Percentiles rank a stretch among this genome's conserved stretches.
Conservation (phyloP, 2,888 invertebrate genomes). For the Morinoia aosen region DNA sequence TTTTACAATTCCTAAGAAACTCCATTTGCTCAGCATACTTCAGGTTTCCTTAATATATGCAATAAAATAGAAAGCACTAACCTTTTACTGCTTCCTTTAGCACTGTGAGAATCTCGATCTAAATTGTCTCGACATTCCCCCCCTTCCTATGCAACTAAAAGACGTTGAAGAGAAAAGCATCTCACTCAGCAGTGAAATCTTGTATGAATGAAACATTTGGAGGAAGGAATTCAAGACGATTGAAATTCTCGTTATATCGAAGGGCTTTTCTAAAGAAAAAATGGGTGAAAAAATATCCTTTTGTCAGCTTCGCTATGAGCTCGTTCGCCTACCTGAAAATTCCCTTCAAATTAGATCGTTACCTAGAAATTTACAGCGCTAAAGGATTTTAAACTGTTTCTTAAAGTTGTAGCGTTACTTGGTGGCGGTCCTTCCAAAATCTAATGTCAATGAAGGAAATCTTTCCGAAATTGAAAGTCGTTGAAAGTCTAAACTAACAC, state of each 20-base stretch:
- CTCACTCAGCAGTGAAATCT: neutral
- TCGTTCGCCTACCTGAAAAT: neutral
- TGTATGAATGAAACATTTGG: neutral
- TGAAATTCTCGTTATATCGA: neutral
- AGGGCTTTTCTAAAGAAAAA: neutral
- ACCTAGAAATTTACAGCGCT: neutral
- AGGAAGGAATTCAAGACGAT: neutral
- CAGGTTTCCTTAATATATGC: too few species aligned
- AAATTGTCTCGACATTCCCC: neutral
- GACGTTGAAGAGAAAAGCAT: neutral
- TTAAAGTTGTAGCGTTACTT: neutral
- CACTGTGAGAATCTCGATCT: neutral
- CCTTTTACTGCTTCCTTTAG: neutral
- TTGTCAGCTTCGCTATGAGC: neutral
- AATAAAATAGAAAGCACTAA: too few species aligned
- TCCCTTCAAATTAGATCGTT: slow-evolving; percentile 9
- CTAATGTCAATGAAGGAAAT: neutral
- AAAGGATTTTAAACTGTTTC: neutral
- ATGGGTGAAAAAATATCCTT: neutral
- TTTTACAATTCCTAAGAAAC: too few species aligned
- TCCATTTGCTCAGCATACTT: too few species aligned
- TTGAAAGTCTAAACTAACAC: neutral
- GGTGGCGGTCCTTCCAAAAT: neutral
- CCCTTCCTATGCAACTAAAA: neutral
- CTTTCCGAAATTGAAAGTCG: neutral